These are phyloP conservation scores for Epinephelus lanceolatus DNA, from an alignment of 2,113 vertebrate species.

Conservation along the genomic window DNA sequence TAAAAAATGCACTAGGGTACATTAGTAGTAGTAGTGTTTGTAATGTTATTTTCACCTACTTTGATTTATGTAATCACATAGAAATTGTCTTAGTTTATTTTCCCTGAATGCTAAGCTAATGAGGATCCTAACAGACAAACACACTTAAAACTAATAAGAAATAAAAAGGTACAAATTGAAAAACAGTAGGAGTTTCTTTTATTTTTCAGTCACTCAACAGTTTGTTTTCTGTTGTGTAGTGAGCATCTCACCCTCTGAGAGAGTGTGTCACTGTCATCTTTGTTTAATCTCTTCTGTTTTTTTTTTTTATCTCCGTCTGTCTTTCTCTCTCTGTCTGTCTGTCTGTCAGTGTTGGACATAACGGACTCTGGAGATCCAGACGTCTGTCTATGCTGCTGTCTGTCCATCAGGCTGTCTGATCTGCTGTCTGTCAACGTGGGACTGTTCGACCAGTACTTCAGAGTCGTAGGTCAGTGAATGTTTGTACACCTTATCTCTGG, in stretches of 20 bases:
- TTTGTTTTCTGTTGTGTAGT: not conserved
- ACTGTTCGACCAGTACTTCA: slow-evolving; percentile 97
- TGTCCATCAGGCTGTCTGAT: slow-evolving; percentile 75
- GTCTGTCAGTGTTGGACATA: slow-evolving; percentile 81
- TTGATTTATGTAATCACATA: not conserved
- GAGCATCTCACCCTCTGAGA: too few relatives aligned
- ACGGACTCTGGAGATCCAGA: slow-evolving; percentile 84
- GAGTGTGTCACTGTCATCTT: too few relatives aligned
- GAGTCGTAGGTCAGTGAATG: slow-evolving; percentile 89
- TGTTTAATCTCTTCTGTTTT: not conserved
- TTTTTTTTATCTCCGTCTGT: not conserved
- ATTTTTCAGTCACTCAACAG: too few relatives aligned
- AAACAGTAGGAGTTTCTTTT: not conserved
- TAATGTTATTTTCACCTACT: not conserved
- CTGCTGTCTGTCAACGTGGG: slow-evolving; percentile 94
- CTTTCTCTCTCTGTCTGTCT: not conserved
- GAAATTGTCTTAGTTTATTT: not conserved
- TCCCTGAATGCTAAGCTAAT: not conserved
- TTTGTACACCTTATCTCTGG: not conserved
- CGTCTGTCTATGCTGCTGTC: slow-evolving; percentile 84
- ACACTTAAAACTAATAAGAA: too few relatives aligned
- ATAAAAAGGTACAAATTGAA: not conserved
- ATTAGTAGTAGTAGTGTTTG: not conserved
- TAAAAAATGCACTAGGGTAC: not conserved
- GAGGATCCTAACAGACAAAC: not conserved